Evolutionary conservation across 2,113 vertebrate species (phyloP), one percentile per base, ranked within the genome.

Genomic region (Pao palembangensis): DNA sequence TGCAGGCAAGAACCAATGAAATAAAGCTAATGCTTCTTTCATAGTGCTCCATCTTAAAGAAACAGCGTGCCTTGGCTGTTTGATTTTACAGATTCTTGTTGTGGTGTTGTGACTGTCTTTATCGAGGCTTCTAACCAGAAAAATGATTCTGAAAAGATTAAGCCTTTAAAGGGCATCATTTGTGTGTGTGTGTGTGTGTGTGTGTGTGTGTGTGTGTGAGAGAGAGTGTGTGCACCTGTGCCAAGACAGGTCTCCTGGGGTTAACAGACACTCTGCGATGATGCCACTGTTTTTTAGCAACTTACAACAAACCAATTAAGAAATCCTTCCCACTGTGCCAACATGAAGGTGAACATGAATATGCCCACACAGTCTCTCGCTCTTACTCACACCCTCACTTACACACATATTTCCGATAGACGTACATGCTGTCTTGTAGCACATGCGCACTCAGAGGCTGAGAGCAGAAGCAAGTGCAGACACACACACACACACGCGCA

Each of bases 381-480:
- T 78, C 73, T 60, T 28, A 62, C 74, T 77, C 83, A 82, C 85
- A 81, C 78, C 58, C 82, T 76, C 61, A 43, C 78, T 76, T 71
- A 70, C 84, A 80, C 79, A 85, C 76, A 82, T 71, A 86, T 87
- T 84, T 79, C 69, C 64, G 57, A 87, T 84, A 86, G 85, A 87
- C 81, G 66, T 84, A 73, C 89, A 87, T 81, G 87, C 90, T 76
- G 84, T 77, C 84, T 88, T 58, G 71, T 50, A 8, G 87, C 86
- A 75, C 90, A 90, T 90, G 90, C 89, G 88, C 87, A 83, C 53
- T 81, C 62, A 14, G 61, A 15, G 58, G 42, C 64, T 65, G 57
- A 41, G 61, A 76, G 61, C 47, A 56, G 76, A 71, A 51, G 60
- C 79, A 51, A 58, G 62, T 73, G 55, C 83, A 69, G 64, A 78